Conservation (phyloP, 2,888 invertebrate species). For the Caenorhabditis imperialis region DNA sequence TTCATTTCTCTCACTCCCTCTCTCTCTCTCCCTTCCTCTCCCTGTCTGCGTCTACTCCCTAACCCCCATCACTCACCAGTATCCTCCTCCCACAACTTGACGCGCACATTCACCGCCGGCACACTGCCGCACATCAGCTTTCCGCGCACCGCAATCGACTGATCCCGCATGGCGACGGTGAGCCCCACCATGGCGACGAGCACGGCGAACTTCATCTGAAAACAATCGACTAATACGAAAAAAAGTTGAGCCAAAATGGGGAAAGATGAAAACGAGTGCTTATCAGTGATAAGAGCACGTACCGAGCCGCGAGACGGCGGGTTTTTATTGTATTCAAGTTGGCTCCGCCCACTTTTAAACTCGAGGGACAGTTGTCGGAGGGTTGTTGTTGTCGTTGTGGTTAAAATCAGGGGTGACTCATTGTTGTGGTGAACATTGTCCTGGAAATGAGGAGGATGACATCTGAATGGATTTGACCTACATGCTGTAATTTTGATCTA, state of each 20-base stretch:
- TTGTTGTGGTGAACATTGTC: too few relatives aligned
- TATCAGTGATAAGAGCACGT: conserved; percentile 6
- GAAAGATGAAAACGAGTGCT: conserved; percentile 8
- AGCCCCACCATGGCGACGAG: conserved; percentile 53
- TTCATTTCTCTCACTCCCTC: too few relatives aligned
- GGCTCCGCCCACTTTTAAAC: neutral
- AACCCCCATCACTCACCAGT: conserved; percentile 46
- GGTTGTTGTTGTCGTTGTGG: too few relatives aligned
- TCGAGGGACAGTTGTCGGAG: neutral
- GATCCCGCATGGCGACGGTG: conserved; percentile 50
- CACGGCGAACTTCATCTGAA: conserved; percentile 36
- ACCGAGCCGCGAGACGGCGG: too few relatives aligned
- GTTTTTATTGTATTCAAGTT: conserved; percentile 3
- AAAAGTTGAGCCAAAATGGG: too few relatives aligned
- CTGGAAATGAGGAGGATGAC: too few relatives aligned
- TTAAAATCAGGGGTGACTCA: too few relatives aligned
- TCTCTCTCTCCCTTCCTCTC: too few relatives aligned
- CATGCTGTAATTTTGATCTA: too few relatives aligned
- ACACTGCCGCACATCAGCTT: conserved; percentile 61
- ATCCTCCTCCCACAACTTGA: conserved; percentile 71
- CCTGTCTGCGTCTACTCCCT: neutral
- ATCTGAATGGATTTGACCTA: too few relatives aligned
- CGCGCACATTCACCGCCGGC: conserved; percentile 59
- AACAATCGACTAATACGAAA: neutral
- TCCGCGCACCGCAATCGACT: conserved; percentile 67